Base-by-base conservation (phyloP, 2,888 invertebrate genomes). In the Eubasilissa splendida region DNA sequence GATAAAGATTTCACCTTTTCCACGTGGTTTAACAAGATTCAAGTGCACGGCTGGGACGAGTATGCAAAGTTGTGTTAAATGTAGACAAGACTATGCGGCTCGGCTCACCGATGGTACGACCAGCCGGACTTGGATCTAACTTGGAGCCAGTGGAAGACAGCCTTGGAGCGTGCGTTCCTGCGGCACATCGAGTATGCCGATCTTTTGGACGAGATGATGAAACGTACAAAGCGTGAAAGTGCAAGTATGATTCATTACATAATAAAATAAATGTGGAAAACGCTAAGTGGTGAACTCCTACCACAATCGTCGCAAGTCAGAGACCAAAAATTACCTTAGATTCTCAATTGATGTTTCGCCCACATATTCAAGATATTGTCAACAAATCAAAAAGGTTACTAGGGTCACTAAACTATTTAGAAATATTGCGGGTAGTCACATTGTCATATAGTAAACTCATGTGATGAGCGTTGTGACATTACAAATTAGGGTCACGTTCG, bases 121-220 rank as follows among this genome's bases (percentile, higher is more conserved):
- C 82, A 84, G 33, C 75, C 85, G 8, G 85, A 85, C 2, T n/a
- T n/a, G n/a, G 76, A 84, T 31, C 80, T 84, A 83, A 0, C 22
- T 22, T 87, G 86, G 87, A 77, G 79, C 0, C 83, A 84, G 63
- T 86, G 86, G 86, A 86, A 86, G 77, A 50, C 65, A 1, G 79
- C 77, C 0, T 66, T 85, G 12, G 71, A 77, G 11, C 75, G 74
- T 10, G 85, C 85, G 11, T 85, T 85, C 77, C 85, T 84, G 2
- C 83, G 86, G 60, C 84, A 85, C 1, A 82, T 77, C 0, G 86
- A 86, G 76, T 86, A 80, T 66, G 86, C 85, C 0, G 85, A 85
- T 42, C 60, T 77, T 2, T 80, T 86, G 12, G 86, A 86, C 79
- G 84, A 82, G 22, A 85, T 86, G 84, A 78, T 59, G 59, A 7